A percentile compares a stretch with the other conserved stretches of the same genome.
These are phyloP conservation scores for Marmota monax DNA, from an alignment of 2,113 vertebrate genomes.

Conservation along the genomic window DNA sequence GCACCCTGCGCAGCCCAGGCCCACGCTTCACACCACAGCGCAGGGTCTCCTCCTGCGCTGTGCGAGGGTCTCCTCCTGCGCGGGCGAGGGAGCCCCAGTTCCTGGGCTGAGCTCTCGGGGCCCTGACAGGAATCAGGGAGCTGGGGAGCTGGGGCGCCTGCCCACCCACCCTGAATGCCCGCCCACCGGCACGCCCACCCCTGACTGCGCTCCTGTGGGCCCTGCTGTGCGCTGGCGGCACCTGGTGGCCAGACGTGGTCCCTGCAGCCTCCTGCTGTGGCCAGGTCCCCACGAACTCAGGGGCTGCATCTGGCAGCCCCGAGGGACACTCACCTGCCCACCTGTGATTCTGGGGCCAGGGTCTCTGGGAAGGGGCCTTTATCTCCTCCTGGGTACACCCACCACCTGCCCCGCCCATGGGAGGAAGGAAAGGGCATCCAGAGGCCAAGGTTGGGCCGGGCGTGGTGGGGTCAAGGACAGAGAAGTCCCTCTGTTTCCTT, in stretches of 20 bases:
- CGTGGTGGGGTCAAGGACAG: neutral
- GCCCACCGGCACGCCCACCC: fast-evolving
- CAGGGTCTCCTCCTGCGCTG: too few relatives aligned
- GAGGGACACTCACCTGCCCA: neutral
- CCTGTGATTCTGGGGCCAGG: neutral
- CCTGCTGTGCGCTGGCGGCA: neutral
- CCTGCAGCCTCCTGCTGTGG: neutral
- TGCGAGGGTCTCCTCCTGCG: fast-evolving
- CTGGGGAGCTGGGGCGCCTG: fast-evolving
- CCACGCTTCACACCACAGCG: fast-evolving
- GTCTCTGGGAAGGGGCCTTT: neutral
- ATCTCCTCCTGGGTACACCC: fast-evolving
- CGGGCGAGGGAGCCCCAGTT: neutral
- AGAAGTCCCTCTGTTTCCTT: neutral
- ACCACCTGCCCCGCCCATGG: fast-evolving
- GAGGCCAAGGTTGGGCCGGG: too few relatives aligned
- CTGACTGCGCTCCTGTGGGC: neutral
- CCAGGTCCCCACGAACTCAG: too few relatives aligned
- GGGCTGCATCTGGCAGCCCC: neutral
- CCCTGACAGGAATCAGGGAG: neutral
- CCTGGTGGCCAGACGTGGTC: neutral
- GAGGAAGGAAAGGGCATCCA: neutral
- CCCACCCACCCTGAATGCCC: fast-evolving
- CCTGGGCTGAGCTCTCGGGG: neutral
- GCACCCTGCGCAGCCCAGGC: neutral